A percentile compares a stretch with the other conserved stretches of the same genome.
Evolutionary conservation across 2,888 invertebrate species (phyloP).

Genomic region (Drosophila koepferae): DNA sequence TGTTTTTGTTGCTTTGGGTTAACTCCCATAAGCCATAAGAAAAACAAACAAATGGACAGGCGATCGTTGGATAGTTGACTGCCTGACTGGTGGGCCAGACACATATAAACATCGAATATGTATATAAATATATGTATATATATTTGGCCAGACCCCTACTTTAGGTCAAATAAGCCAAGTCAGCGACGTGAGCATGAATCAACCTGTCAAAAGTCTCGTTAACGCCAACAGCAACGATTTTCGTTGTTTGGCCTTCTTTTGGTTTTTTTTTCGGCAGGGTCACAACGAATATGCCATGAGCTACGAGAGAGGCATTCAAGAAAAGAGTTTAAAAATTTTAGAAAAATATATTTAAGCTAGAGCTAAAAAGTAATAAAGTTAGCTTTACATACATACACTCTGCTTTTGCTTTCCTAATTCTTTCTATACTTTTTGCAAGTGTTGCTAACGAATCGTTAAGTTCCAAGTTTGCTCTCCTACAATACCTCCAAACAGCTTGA

Average conservation of each 20-base stretch:
- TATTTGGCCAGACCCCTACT: slow-evolving; percentile 56
- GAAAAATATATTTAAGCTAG: neutral
- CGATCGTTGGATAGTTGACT: slow-evolving; percentile 50
- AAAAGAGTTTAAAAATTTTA: neutral
- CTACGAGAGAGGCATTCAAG: slow-evolving; percentile 25
- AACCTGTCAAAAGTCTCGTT: slow-evolving; percentile 85
- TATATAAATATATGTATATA: neutral
- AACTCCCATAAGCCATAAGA: slow-evolving; percentile 70
- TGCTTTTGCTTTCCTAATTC: no score
- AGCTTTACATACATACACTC: neutral
- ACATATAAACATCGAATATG: slow-evolving; percentile 14
- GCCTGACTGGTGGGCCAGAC: slow-evolving; percentile 57
- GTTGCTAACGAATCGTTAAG: neutral
- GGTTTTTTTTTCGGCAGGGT: slow-evolving; percentile 49
- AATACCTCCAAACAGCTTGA: slow-evolving; percentile 28
- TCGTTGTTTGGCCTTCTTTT: slow-evolving; percentile 56
- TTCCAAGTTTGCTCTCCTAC: slow-evolving; percentile 29
- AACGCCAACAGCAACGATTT: slow-evolving; percentile 83
- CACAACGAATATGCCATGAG: slow-evolving; percentile 71
- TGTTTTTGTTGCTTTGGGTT: slow-evolving; percentile 68
- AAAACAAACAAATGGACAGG: slow-evolving; percentile 74
- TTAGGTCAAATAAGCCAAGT: slow-evolving; percentile 77
- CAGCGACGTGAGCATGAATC: slow-evolving; percentile 83
- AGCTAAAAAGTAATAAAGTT: neutral
- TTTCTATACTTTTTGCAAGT: neutral